These are phyloP conservation scores for Apantesis nais DNA, from an alignment of 2,888 invertebrate species.

Conservation along the genomic window DNA sequence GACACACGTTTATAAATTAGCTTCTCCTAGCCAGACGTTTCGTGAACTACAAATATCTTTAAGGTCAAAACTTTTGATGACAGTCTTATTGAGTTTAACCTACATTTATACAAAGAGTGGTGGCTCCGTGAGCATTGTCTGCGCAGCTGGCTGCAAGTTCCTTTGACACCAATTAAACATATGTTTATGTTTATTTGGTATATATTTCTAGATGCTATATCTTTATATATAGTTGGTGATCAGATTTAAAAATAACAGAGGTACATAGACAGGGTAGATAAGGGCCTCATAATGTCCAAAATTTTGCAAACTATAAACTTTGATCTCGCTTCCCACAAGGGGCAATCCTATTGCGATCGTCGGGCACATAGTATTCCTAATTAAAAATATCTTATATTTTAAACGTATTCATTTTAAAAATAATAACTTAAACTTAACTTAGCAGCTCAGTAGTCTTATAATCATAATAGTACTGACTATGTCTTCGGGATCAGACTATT, in stretches of 20 bases:
- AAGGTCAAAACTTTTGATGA: constrained; percentile 26
- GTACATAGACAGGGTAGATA: background rate
- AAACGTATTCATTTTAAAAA: too few relatives aligned
- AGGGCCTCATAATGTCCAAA: too few relatives aligned
- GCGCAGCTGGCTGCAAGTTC: constrained; percentile 55
- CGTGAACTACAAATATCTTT: background rate
- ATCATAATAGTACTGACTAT: too few relatives aligned
- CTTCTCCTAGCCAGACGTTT: background rate
- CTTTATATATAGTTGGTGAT: constrained; percentile 9
- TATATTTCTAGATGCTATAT: constrained; percentile 40
- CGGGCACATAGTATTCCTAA: too few relatives aligned
- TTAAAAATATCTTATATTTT: too few relatives aligned
- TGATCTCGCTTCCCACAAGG: too few relatives aligned
- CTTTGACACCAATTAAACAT: constrained; percentile 57
- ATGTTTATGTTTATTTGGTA: constrained; percentile 45
- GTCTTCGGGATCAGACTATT: too few relatives aligned
- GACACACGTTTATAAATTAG: background rate
- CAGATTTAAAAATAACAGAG: constrained; percentile 10
- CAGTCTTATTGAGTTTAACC: constrained; percentile 39
- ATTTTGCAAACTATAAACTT: too few relatives aligned
- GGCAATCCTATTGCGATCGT: too few relatives aligned
- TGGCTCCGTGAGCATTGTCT: constrained; percentile 45
- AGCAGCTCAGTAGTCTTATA: too few relatives aligned
- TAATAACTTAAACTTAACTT: too few relatives aligned
- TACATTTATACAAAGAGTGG: constrained; percentile 42